Percentiles rank a stretch among this genome's conserved stretches.
Evolutionary conservation across 2,797 vertebrate genomes (phyloP).

Genomic region (Adelosebastes latens): DNA sequence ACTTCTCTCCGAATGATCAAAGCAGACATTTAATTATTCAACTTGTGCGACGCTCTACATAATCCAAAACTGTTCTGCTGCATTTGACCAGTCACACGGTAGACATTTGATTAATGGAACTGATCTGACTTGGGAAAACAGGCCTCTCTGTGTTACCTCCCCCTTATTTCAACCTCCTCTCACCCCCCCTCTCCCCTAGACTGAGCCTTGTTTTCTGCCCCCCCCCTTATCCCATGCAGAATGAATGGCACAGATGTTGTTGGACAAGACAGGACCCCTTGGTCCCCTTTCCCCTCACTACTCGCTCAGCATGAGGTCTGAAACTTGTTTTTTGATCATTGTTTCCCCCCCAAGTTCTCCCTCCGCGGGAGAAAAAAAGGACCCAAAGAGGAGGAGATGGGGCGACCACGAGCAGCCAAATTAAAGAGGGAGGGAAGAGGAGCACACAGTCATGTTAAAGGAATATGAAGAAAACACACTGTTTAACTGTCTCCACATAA

Average conservation of each 20-base stretch:
- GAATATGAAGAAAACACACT: conserved; percentile 75
- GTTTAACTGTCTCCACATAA: conserved; percentile 76
- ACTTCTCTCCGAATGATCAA: neutral
- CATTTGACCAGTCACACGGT: conserved; percentile 54
- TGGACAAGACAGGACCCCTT: conserved; percentile 83
- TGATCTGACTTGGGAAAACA: conserved; percentile 65
- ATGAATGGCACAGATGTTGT: conserved; percentile 87
- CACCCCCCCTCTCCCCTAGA: conserved; percentile 32
- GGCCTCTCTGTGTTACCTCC: conserved; percentile 49
- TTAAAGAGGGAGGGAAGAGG: conserved; percentile 65
- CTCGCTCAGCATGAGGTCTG: conserved; percentile 87
- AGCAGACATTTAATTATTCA: conserved; percentile 1
- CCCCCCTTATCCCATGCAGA: conserved; percentile 59
- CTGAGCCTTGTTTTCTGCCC: conserved; percentile 69
- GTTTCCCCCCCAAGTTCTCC: conserved; percentile 72
- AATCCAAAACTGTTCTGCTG: conserved; percentile 11
- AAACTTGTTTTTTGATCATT: conserved; percentile 87
- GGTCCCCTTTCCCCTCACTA: conserved; percentile 75
- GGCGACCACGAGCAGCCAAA: conserved; percentile 63
- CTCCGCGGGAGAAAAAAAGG: conserved; percentile 50
- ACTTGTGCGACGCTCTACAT: neutral
- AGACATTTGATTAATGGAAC: conserved; percentile 75
- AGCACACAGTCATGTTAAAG: conserved; percentile 72
- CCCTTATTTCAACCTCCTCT: conserved; percentile 52
- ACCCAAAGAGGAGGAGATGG: conserved; percentile 61